Conservation (phyloP, 2,888 invertebrate genomes). For the Protophormia terraenovae region DNA sequence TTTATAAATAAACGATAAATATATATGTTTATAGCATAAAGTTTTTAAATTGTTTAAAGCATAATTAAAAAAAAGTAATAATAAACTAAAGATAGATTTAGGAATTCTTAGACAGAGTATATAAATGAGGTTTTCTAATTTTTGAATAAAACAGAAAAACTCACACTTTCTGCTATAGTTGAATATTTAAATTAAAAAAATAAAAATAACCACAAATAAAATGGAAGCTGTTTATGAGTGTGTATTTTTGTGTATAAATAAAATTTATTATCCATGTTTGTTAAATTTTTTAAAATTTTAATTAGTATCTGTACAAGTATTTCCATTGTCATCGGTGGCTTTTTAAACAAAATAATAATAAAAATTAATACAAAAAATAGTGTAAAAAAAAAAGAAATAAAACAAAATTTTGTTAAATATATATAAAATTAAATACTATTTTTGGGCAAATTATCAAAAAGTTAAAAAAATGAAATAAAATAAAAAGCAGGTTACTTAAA, state of each 20-base stretch:
- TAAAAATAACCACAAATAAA: background rate
- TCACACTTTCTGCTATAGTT: no score
- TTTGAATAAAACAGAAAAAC: no score
- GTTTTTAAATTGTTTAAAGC: no score
- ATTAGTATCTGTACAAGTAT: constrained; percentile 57
- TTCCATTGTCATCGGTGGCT: constrained; percentile 44
- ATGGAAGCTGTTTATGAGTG: background rate
- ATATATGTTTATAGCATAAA: no score
- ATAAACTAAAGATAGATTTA: no score
- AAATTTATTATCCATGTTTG: constrained; percentile 31
- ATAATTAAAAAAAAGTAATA: no score
- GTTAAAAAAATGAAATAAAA: constrained; percentile 8
- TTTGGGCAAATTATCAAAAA: constrained; percentile 33
- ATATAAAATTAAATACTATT: constrained; percentile 41
- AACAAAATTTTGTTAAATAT: constrained; percentile 24
- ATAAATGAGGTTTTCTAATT: no score
- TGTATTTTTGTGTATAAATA: constrained; percentile 38
- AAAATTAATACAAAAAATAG: background rate
- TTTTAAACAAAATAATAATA: constrained; percentile 13
- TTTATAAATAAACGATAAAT: no score
- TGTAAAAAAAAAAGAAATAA: background rate
- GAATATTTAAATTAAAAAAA: background rate
- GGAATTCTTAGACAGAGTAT: no score
- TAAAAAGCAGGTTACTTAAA: constrained; percentile 51
- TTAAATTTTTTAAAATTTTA: constrained; percentile 27